Evolutionary conservation across 2,113 vertebrate species (phyloP).

Genomic region (Centropus bengalensis): DNA sequence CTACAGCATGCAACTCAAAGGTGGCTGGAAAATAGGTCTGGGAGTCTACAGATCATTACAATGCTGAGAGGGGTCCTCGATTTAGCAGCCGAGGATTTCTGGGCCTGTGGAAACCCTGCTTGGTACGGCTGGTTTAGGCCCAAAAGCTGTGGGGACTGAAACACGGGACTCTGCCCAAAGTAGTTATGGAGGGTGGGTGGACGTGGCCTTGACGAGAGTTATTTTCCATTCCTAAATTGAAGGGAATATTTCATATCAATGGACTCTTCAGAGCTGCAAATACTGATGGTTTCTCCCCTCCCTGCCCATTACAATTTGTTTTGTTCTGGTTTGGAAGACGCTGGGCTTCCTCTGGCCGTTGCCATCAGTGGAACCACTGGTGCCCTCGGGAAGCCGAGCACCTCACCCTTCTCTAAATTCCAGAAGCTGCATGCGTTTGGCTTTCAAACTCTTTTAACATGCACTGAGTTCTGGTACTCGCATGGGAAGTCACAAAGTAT

Average conservation of each 20-base stretch:
- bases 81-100: constrained; percentile 4
- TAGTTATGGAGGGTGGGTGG: neutral
- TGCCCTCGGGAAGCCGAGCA: neutral
- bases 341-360: neutral
- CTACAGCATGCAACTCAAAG: constrained; percentile 85
- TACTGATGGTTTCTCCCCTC: neutral
- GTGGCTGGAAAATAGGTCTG: constrained; percentile 78
- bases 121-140: constrained; percentile 62
- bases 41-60: constrained; percentile 86
- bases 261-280: constrained; percentile 17
- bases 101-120: constrained; percentile 54
- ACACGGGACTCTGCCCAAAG: constrained; percentile 52
- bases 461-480: neutral
- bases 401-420: neutral
- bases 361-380: neutral
- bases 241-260: constrained; percentile 33
- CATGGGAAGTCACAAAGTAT: neutral
- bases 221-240: constrained; percentile 35
- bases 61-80: constrained; percentile 64
- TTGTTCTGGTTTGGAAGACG: constrained; percentile 18
- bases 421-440: neutral
- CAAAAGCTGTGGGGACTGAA: constrained; percentile 48
- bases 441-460: neutral
- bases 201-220: neutral
- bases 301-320: neutral